A percentile compares a stretch with the other conserved stretches of the same genome.
Conservation (phyloP, 2,888 invertebrate genomes). For the Entomobrya multifasciata region DNA sequence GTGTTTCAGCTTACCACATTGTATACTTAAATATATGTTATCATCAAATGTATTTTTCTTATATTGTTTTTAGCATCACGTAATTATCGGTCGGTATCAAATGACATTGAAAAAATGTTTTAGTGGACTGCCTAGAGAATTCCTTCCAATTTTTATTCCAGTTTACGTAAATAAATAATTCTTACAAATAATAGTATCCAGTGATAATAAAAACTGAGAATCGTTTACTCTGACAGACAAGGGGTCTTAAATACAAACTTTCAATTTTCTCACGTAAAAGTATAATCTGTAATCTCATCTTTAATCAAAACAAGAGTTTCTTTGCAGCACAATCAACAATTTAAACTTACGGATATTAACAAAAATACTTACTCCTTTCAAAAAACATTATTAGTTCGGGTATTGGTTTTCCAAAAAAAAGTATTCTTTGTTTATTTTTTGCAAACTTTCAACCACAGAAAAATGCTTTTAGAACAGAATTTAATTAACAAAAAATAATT, state of each 20-base stretch:
- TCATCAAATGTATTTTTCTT: not conserved
- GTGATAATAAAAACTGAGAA: constrained; percentile 57
- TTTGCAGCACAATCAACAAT: constrained; percentile 69
- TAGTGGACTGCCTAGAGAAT: constrained; percentile 65
- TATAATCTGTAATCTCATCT: constrained; percentile 20
- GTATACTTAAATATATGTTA: too few species aligned
- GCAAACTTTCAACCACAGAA: too few species aligned
- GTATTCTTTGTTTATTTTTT: too few species aligned
- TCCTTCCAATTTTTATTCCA: constrained; percentile 67
- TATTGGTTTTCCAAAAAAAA: too few species aligned
- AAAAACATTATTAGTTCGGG: too few species aligned
- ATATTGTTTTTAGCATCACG: not conserved
- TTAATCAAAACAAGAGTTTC: constrained; percentile 54
- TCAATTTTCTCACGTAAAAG: constrained; percentile 53
- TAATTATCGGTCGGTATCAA: constrained; percentile 42
- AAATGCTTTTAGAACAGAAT: too few species aligned
- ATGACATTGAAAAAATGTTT: constrained; percentile 54
- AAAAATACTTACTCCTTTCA: not conserved
- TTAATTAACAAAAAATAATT: too few species aligned
- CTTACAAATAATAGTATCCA: constrained; percentile 10
- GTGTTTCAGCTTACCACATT: not conserved
- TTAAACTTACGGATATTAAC: not conserved
- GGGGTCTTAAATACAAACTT: constrained; percentile 67
- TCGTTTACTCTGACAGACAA: constrained; percentile 56
- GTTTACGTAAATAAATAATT: constrained; percentile 10